These are phyloP conservation scores for Sminthurides aquaticus DNA, from an alignment of 2,888 invertebrate genomes.

Conservation along the genomic window DNA sequence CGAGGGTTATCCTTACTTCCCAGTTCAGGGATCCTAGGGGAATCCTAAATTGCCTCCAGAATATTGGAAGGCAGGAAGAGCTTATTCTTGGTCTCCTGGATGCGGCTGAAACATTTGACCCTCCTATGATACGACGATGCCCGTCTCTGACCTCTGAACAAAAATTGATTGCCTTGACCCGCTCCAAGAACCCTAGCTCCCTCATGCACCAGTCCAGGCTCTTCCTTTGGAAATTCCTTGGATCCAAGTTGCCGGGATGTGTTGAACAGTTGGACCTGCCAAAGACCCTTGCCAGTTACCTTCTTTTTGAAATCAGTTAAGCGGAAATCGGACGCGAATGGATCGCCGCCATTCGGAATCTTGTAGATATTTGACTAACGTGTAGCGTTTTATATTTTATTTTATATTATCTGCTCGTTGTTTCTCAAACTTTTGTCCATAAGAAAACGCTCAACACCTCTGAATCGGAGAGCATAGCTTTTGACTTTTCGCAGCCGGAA, in stretches of 20 bases:
- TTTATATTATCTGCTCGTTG: no score
- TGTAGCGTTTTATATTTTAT: background rate
- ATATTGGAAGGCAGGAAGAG: slow-evolving; percentile 53
- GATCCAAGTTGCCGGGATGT: slow-evolving; percentile 54
- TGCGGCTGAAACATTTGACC: slow-evolving; percentile 69
- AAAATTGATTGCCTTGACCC: slow-evolving; percentile 58
- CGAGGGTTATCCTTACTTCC: slow-evolving; percentile 63
- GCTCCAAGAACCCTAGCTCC: slow-evolving; percentile 60
- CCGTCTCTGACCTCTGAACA: slow-evolving; percentile 59
- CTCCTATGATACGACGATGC: slow-evolving; percentile 69
- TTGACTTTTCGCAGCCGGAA: no score
- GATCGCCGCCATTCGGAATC: background rate
- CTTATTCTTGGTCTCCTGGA: slow-evolving; percentile 60
- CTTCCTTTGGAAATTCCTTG: slow-evolving; percentile 55
- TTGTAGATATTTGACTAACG: background rate
- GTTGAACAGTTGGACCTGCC: slow-evolving; percentile 60
- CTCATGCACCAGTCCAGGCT: slow-evolving; percentile 60
- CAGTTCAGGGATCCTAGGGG: slow-evolving; percentile 78
- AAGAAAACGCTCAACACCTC: no score
- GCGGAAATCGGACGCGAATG: background rate
- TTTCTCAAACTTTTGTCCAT: no score
- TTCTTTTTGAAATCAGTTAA: slow-evolving; percentile 57
- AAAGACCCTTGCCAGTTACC: slow-evolving; percentile 58
- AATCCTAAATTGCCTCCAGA: slow-evolving; percentile 68
- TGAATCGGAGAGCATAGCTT: no score